These are phyloP conservation scores for Caenorhabditis inopinata DNA, from an alignment of 1,140 invertebrate species.

Conservation along the genomic window DNA sequence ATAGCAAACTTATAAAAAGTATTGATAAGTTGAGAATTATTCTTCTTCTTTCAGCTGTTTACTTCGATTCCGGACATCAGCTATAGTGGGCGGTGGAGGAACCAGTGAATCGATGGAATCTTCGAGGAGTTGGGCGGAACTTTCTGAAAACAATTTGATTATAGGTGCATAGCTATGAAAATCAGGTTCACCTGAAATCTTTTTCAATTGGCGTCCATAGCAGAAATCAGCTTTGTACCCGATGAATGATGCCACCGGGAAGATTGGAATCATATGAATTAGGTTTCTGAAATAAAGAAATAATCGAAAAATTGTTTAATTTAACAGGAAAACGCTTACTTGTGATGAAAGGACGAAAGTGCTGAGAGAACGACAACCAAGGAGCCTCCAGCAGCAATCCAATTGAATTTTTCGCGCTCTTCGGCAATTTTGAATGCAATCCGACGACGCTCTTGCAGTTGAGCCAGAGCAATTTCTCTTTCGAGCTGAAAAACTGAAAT, in stretches of 20 bases:
- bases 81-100: neutral
- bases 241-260: constrained; percentile 30
- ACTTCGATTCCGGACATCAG: constrained; percentile 15
- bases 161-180: too few relatives aligned
- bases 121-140: neutral
- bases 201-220: constrained; percentile 9
- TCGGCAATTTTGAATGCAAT: constrained; percentile 32
- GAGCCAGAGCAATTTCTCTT: constrained; percentile 32
- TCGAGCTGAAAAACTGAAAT: neutral
- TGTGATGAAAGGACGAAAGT: constrained; percentile 32
- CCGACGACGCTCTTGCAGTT: constrained; percentile 18
- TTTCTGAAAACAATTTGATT: neutral
- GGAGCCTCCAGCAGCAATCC: constrained; percentile 20
- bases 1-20: neutral
- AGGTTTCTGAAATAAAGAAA: neutral
- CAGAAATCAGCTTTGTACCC: constrained; percentile 40
- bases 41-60: neutral
- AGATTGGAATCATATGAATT: constrained; percentile 27
- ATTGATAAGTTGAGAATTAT: neutral
- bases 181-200: neutral
- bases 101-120: neutral
- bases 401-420: constrained; percentile 42
- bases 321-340: neutral
- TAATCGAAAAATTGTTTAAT: neutral
- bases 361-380: neutral